Evolutionary conservation across 1,140 invertebrate species (phyloP).

Genomic region (Cydia splendana): DNA sequence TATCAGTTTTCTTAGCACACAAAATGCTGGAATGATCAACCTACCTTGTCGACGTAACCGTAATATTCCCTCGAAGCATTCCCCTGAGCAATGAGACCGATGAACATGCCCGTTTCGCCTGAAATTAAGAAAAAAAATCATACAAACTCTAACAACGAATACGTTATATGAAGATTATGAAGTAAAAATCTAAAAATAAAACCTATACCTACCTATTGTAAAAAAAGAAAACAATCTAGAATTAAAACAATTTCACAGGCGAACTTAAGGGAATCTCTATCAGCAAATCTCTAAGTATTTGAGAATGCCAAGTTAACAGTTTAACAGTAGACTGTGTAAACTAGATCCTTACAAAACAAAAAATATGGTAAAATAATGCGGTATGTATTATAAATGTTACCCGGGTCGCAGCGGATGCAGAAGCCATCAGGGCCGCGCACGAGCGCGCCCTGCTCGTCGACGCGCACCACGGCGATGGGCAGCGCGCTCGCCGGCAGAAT

Average conservation of each 20-base stretch:
- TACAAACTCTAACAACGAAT: no score
- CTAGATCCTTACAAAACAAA: background rate
- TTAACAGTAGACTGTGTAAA: background rate
- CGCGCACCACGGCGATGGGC: slow-evolving; percentile 94
- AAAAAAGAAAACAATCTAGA: no score
- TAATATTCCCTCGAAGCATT: slow-evolving; percentile 91
- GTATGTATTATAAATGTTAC: slow-evolving; percentile 44
- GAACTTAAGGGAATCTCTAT: background rate
- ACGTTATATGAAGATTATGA: no score
- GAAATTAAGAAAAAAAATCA: slow-evolving; percentile 37
- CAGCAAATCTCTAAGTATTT: no score
- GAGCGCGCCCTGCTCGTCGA: slow-evolving; percentile 90
- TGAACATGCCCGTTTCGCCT: slow-evolving; percentile 97
- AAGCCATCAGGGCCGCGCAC: slow-evolving; percentile 89
- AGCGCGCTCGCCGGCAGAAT: slow-evolving; percentile 89
- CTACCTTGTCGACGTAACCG: slow-evolving; percentile 93
- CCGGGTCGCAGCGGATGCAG: slow-evolving; percentile 89
- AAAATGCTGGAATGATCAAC: slow-evolving; percentile 27
- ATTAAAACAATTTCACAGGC: no score
- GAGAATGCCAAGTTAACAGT: no score
- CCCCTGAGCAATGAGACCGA: slow-evolving; percentile 95
- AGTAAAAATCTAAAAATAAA: no score
- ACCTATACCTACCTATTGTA: no score
- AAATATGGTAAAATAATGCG: background rate
- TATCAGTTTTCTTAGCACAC: background rate